Conservation (phyloP, 2,797 vertebrate species). For the Bovichtus diacanthus region DNA sequence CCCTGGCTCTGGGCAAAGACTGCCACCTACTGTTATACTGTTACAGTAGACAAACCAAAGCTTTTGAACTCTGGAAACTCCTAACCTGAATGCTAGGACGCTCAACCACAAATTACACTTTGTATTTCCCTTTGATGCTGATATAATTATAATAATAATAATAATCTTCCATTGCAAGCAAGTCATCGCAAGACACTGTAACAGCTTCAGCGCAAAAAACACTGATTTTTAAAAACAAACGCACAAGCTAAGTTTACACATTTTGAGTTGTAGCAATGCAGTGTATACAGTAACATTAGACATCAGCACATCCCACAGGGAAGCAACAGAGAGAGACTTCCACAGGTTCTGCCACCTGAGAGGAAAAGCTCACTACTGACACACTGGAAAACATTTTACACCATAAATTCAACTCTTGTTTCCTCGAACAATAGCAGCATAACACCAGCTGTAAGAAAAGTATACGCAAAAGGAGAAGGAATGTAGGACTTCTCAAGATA, state of each 20-base stretch:
- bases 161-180: slow-evolving; percentile 57
- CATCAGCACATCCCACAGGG: slow-evolving; percentile 37
- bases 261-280: slow-evolving; percentile 50
- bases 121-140: slow-evolving; percentile 66
- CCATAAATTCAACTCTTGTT: slow-evolving; percentile 33
- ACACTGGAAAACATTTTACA: slow-evolving; percentile 44
- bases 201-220: slow-evolving; percentile 59
- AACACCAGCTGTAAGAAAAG: slow-evolving; percentile 54
- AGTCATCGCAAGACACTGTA: slow-evolving; percentile 62
- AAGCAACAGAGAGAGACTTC: slow-evolving; percentile 38
- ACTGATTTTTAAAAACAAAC: slow-evolving; percentile 60
- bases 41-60: slow-evolving; percentile 51
- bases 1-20: slow-evolving; percentile 33
- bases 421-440: slow-evolving; percentile 70
- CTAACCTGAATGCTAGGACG: background rate
- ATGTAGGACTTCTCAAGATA: slow-evolving; percentile 56
- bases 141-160: slow-evolving; percentile 32
- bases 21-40: slow-evolving; percentile 61
- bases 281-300: slow-evolving; percentile 38
- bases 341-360: slow-evolving; percentile 40
- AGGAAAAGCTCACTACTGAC: slow-evolving; percentile 53
- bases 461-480: slow-evolving; percentile 61
- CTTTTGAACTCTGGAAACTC: slow-evolving; percentile 25
- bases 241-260: slow-evolving; percentile 64
- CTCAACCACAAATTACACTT: slow-evolving; percentile 31